Percentiles rank a stretch among this genome's conserved stretches.
Evolutionary conservation across 2,797 vertebrate species (phyloP).

Genomic region (Coreius guichenoti): DNA sequence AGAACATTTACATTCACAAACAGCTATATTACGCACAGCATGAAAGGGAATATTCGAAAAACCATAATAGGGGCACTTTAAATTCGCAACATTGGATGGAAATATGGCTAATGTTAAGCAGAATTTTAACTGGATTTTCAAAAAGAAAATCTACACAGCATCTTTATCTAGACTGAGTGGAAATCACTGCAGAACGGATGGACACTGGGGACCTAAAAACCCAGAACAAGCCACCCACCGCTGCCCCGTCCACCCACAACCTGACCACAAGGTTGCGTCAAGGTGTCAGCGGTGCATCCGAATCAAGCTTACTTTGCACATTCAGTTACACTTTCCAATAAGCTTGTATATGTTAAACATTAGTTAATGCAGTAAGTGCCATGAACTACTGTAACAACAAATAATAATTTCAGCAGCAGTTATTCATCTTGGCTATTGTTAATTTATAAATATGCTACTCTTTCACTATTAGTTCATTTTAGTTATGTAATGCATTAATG

Average conservation of each 20-base stretch:
- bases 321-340: background rate
- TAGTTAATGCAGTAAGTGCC: background rate
- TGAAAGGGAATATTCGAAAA: too few relatives aligned
- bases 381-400: background rate
- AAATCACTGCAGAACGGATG: constrained; percentile 49
- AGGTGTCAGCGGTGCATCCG: constrained; percentile 19
- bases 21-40: too few relatives aligned
- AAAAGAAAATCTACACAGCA: background rate
- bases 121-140: background rate
- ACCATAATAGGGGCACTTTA: background rate
- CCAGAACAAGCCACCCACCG: constrained; percentile 38
- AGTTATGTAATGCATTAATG: background rate
- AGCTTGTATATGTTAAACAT: background rate
- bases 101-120: background rate
- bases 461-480: background rate
- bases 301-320: constrained; percentile 5
- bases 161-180: constrained; percentile 16
- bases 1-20: too few relatives aligned
- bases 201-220: constrained; percentile 51
- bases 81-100: background rate
- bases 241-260: constrained; percentile 46
- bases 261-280: constrained; percentile 30
- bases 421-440: background rate
- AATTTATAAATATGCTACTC: background rate
- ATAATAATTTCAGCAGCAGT: background rate